Conservation (phyloP, 2,113 vertebrate species). For the Polyodon spathula region DNA sequence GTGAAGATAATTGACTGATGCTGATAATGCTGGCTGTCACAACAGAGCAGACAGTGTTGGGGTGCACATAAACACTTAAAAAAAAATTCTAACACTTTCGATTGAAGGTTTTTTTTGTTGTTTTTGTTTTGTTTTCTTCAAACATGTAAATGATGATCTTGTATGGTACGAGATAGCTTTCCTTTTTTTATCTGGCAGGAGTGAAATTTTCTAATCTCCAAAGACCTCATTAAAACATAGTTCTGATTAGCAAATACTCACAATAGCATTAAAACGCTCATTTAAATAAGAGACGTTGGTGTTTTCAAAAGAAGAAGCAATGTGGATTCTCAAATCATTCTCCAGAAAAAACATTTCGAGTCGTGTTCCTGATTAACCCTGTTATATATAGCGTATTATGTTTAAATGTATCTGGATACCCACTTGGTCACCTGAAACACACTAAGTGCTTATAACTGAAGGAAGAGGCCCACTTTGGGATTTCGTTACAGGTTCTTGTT, state of each 20-base stretch:
- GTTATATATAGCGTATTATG: no score
- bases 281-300: no score
- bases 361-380: no score
- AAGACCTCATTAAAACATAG: neutral
- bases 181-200: neutral
- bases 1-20: conserved; percentile 98
- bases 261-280: no score
- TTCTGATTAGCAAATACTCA: no score
- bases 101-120: conserved; percentile 22
- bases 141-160: conserved; percentile 57
- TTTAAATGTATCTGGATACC: no score
- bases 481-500: no score
- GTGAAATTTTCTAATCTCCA: neutral
- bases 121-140: conserved; percentile 45
- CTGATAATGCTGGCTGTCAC: conserved; percentile 89
- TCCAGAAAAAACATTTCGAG: no score
- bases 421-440: no score
- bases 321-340: neutral
- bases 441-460: no score
- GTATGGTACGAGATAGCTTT: conserved; percentile 25
- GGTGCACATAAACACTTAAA: conserved; percentile 38
- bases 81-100: conserved; percentile 48
- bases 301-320: neutral
- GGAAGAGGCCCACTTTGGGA: no score
- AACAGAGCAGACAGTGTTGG: conserved; percentile 72